Evolutionary conservation across 2,113 vertebrate species (phyloP), one percentile per base, ranked within the genome.

Genomic region (Ardeotis arabs): DNA sequence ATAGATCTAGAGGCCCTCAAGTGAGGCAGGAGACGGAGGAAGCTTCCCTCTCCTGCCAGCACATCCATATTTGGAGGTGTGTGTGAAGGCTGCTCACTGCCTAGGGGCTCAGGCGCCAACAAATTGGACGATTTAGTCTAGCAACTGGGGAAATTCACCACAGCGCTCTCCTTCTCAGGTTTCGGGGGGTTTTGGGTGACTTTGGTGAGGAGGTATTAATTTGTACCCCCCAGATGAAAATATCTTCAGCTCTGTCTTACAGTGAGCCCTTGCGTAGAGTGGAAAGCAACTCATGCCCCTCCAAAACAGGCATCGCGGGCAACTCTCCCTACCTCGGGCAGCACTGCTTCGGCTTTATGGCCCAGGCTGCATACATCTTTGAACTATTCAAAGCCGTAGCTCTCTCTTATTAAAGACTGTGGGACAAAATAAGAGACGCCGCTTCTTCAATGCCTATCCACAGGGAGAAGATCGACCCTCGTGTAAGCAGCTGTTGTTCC

Each of bases 1-100:
- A 66, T 83, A 96, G 89, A 97, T 97, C 93, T 97, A 96, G 84
- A 96, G 94, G 96, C 91, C 94, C 83, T 97, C 94, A 88, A 97
- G 91, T 94, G 93, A 92, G 62, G 77, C 74, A 91, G 95, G 69
- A 94, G 89, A 82, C 49, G 31, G 74, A 92, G 84, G 74, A 84
- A 91, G 87, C 76, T 91, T 84, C 77, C 62, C 19, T 90, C 39
- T 92, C 39, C 69, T 93, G 87, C 89, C 93, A 96, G 91, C 73
- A 93, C 49, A 94, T 39, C 84, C 94, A 60, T 94, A 91, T 94
- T 96, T 91, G 94, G 93, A 93, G 89, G 35, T 89, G 91, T 41
- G 77, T 69, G 89, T 68, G 81, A 89, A 70, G 73, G 62, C 53
- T 95, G 84, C 69, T 92, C 5, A 1, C 77, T 60, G 77, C 91